Percentiles rank a stretch among this genome's conserved stretches.
phyloP scores from a whole-genome alignment of 2,797 vertebrate species.

The Carcharodon carcharias region DNA sequence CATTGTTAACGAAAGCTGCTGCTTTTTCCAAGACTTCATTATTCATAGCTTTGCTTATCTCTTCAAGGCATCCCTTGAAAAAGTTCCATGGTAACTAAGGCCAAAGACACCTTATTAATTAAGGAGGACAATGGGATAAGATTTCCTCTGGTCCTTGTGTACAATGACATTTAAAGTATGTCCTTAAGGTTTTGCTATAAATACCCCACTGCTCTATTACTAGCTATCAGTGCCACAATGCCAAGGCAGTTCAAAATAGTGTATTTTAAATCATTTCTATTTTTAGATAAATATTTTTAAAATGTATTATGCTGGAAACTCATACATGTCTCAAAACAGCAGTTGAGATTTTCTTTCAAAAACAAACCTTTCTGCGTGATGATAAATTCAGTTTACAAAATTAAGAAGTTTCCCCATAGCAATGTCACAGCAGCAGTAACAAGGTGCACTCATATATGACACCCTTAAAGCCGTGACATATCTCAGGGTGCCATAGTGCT shows the following conservation, averaged over 20 bases:
- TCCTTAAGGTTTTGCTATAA: neutral
- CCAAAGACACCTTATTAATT: conserved; percentile 11
- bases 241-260: neutral
- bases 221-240: neutral
- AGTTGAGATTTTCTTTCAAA: neutral
- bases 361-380: neutral
- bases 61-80: neutral
- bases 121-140: neutral
- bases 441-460: neutral
- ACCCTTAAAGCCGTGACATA: neutral
- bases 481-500: neutral
- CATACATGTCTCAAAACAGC: neutral
- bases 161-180: neutral
- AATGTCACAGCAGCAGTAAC: neutral
- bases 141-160: neutral
- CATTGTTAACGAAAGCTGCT: neutral
- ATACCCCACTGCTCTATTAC: neutral
- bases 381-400: neutral
- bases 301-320: neutral
- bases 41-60: neutral
- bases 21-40: neutral
- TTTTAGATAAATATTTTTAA: neutral
- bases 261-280: neutral
- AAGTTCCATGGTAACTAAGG: neutral
- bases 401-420: neutral